These are phyloP conservation scores for Pyrrhura leucotis DNA, from an alignment of 2,797 vertebrate genomes.

Conservation along the genomic window DNA sequence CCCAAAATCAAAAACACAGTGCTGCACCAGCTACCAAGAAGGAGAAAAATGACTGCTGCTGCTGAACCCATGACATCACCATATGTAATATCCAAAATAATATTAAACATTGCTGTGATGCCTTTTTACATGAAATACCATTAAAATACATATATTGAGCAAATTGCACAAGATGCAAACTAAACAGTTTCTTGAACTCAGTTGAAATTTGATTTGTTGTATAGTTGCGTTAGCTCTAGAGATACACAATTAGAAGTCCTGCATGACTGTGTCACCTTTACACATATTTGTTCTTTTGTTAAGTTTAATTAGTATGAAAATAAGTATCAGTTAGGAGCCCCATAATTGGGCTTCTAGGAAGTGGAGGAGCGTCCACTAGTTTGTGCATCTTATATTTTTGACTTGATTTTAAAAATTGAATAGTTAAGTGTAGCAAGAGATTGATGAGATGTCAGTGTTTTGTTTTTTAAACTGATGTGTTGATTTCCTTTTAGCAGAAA, in stretches of 20 bases:
- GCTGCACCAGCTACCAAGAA: too few species aligned
- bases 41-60: too few species aligned
- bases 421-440: neutral
- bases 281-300: slow-evolving; percentile 3
- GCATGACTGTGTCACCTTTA: neutral
- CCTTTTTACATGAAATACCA: neutral
- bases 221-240: neutral
- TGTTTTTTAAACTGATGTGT: neutral
- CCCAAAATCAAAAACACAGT: too few species aligned
- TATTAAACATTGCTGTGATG: neutral
- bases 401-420: neutral
- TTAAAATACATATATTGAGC: neutral
- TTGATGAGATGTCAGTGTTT: neutral
- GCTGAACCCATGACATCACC: neutral
- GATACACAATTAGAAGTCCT: neutral
- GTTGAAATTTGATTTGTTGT: neutral
- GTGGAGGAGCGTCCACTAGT: neutral
- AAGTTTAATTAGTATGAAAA: neutral
- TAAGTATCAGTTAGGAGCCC: neutral
- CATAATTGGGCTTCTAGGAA: neutral
- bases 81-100: neutral
- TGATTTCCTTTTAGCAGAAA: neutral
- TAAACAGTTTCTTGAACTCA: neutral
- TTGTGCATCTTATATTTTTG: neutral
- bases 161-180: neutral